phyloP scores from a whole-genome alignment of 2,888 invertebrate species.

The Callyntrura guangdongensis region DNA sequence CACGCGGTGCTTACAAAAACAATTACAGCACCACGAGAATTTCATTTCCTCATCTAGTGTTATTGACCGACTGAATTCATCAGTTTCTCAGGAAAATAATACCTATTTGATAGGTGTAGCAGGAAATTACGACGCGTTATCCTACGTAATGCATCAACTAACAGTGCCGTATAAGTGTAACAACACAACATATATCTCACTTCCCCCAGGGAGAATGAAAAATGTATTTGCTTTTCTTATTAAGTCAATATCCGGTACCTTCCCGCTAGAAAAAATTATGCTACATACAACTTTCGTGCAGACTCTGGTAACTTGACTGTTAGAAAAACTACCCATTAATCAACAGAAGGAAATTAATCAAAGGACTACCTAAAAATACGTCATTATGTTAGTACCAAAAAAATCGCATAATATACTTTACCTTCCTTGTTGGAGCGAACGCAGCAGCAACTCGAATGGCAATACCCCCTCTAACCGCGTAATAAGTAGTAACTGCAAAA shows the following conservation, averaged over 20 bases:
- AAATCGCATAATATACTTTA: slow-evolving; percentile 34
- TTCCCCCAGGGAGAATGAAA: neutral
- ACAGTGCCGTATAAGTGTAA: too few relatives aligned
- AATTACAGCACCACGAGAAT: too few relatives aligned
- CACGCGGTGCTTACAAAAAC: too few relatives aligned
- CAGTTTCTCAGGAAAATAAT: too few relatives aligned
- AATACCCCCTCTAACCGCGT: slow-evolving; percentile 82
- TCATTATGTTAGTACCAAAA: neutral
- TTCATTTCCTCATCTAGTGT: too few relatives aligned
- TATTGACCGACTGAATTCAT: too few relatives aligned
- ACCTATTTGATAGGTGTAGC: too few relatives aligned
- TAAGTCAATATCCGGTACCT: slow-evolving; percentile 26
- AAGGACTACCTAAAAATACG: neutral
- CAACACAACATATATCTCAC: neutral
- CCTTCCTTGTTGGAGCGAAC: slow-evolving; percentile 83
- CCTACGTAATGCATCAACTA: too few relatives aligned
- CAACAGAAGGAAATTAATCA: slow-evolving; percentile 26
- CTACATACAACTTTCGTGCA: too few relatives aligned
- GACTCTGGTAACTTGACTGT: neutral
- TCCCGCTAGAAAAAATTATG: too few relatives aligned
- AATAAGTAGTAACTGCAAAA: slow-evolving; percentile 83
- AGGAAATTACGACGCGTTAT: too few relatives aligned
- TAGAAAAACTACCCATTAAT: slow-evolving; percentile 19
- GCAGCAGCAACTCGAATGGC: slow-evolving; percentile 84
- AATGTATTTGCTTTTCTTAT: slow-evolving; percentile 28